These are phyloP conservation scores for Platorchestia sp. DNA, from an alignment of 1,140 invertebrate genomes.

Conservation along the genomic window DNA sequence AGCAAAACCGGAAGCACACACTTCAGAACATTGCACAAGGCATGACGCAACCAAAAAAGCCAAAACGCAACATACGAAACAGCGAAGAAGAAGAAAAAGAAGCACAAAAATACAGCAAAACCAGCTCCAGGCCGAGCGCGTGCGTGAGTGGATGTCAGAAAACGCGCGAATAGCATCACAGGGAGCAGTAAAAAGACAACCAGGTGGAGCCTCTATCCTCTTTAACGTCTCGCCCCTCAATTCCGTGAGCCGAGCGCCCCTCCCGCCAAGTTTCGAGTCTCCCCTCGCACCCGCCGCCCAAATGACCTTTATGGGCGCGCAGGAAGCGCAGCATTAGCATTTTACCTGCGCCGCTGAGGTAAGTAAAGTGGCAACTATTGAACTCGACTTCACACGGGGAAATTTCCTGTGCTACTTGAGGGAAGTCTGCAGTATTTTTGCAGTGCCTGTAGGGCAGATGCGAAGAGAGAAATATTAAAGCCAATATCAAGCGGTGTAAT, in stretches of 20 bases:
- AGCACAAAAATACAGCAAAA: background rate
- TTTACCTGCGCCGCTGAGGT: conserved; percentile 26
- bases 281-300: background rate
- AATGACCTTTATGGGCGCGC: conserved; percentile 23
- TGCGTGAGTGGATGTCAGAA: background rate
- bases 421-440: background rate
- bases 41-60: too few species aligned
- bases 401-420: background rate
- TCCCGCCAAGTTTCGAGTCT: background rate
- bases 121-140: background rate
- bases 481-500: background rate
- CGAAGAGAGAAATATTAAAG: background rate
- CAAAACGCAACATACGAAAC: too few species aligned
- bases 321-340: conserved; percentile 18
- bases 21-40: too few species aligned
- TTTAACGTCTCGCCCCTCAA: background rate
- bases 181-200: background rate
- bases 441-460: background rate
- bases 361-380: conserved; percentile 19
- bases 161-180: background rate
- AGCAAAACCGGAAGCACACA: too few species aligned
- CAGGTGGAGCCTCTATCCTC: conserved; percentile 16
- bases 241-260: background rate
- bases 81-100: background rate
- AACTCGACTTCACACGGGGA: background rate